A percentile compares a stretch with the other conserved stretches of the same genome.
phyloP scores from a whole-genome alignment of 2,888 invertebrate species.

The Andrena minutula region DNA sequence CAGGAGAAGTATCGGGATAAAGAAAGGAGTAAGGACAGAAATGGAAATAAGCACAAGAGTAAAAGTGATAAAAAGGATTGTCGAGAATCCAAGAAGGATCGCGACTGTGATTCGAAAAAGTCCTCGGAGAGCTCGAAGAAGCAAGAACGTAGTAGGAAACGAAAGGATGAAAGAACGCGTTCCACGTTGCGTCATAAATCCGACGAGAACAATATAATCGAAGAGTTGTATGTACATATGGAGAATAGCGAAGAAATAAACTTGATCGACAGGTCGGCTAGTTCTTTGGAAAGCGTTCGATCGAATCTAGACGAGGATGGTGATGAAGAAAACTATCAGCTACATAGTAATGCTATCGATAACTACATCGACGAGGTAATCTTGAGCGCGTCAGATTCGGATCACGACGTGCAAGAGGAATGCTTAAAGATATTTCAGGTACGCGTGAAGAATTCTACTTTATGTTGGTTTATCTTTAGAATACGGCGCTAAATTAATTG shows the following conservation, averaged over 20 bases:
- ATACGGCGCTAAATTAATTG: neutral
- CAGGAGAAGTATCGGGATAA: constrained; percentile 17
- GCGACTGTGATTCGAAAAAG: constrained; percentile 76
- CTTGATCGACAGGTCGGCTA: constrained; percentile 67
- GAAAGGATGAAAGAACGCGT: constrained; percentile 32
- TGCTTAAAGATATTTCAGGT: constrained; percentile 95
- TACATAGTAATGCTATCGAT: neutral
- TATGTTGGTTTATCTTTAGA: neutral
- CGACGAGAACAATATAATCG: constrained; percentile 52
- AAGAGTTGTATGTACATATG: constrained; percentile 41
- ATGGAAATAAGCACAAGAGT: constrained; percentile 33
- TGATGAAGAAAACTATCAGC: constrained; percentile 12
- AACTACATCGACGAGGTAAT: constrained; percentile 77
- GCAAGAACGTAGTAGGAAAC: constrained; percentile 76
- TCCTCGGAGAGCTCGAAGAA: constrained; percentile 75
- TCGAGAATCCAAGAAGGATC: constrained; percentile 72
- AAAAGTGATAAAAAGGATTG: constrained; percentile 61
- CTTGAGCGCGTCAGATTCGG: constrained; percentile 86
- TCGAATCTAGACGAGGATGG: constrained; percentile 36
- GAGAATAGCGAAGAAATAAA: constrained; percentile 73
- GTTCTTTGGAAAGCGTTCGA: constrained; percentile 65
- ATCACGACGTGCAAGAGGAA: constrained; percentile 92
- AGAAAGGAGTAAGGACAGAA: constrained; percentile 18
- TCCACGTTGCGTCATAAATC: constrained; percentile 77
- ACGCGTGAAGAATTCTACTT: constrained; percentile 51